Conservation (phyloP, 2,797 vertebrate species). For the Helicolenus hilgendorfi region DNA sequence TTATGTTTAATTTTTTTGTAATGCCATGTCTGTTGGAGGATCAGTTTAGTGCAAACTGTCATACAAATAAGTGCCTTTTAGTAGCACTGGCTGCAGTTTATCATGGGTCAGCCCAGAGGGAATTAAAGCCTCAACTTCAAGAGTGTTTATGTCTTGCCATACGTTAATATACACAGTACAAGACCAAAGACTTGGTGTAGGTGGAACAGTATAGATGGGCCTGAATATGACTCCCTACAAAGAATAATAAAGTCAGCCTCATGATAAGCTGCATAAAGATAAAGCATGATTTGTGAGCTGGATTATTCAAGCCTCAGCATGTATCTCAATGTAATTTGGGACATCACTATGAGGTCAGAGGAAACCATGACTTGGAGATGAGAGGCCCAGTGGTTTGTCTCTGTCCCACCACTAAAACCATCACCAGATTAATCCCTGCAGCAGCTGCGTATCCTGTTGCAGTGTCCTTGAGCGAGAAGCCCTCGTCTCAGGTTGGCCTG, state of each 20-base stretch:
- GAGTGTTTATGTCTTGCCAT: neutral
- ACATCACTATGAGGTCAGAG: neutral
- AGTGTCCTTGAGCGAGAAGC: constrained; percentile 32
- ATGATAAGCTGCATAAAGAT: neutral
- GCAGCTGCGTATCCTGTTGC: constrained; percentile 38
- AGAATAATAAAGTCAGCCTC: neutral
- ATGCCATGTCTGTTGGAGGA: neutral
- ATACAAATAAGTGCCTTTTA: constrained; percentile 25
- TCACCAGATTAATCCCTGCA: constrained; percentile 13
- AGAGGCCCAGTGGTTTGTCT: neutral
- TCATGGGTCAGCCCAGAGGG: neutral
- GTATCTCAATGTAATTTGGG: neutral
- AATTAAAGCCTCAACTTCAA: neutral
- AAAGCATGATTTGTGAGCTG: neutral
- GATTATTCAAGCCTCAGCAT: neutral
- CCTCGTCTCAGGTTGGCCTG: neutral
- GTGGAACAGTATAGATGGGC: neutral
- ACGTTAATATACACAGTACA: neutral
- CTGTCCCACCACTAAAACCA: neutral
- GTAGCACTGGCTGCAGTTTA: neutral
- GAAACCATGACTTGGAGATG: neutral
- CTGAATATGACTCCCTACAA: neutral
- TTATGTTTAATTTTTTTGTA: neutral
- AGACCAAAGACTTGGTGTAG: constrained; percentile 15
- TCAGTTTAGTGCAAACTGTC: neutral